Evolutionary conservation across 1,140 invertebrate genomes (phyloP).

Genomic region (Solenopsis invicta): DNA sequence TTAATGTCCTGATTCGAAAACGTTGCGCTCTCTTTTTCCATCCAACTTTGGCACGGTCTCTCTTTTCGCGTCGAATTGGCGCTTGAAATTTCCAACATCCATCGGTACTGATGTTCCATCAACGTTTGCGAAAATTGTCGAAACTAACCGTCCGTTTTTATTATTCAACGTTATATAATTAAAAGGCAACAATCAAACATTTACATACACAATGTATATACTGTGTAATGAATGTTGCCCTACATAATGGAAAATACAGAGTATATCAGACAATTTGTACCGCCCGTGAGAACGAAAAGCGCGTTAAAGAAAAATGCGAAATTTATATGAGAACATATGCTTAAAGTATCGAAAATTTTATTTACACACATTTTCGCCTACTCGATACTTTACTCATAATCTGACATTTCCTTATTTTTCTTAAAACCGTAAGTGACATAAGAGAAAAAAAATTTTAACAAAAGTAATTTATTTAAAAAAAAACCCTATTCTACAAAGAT

Average conservation of each 20-base stretch:
- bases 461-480: no score
- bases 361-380: no score
- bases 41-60: not conserved
- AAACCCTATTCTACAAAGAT: no score
- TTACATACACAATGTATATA: not conserved
- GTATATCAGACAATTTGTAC: no score
- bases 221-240: not conserved
- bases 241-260: not conserved
- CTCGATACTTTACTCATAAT: no score
- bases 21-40: constrained; percentile 28
- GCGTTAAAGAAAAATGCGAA: no score
- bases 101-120: not conserved
- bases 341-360: no score
- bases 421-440: no score
- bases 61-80: constrained; percentile 18
- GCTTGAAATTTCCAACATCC: constrained; percentile 14
- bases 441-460: no score
- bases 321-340: no score
- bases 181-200: constrained; percentile 12
- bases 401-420: no score
- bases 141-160: not conserved
- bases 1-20: constrained; percentile 64
- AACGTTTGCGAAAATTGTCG: not conserved
- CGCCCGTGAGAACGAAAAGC: no score
- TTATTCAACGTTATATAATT: constrained; percentile 23